phyloP scores from a whole-genome alignment of 2,797 vertebrate genomes.

The Spinibarbus caldwelli region DNA sequence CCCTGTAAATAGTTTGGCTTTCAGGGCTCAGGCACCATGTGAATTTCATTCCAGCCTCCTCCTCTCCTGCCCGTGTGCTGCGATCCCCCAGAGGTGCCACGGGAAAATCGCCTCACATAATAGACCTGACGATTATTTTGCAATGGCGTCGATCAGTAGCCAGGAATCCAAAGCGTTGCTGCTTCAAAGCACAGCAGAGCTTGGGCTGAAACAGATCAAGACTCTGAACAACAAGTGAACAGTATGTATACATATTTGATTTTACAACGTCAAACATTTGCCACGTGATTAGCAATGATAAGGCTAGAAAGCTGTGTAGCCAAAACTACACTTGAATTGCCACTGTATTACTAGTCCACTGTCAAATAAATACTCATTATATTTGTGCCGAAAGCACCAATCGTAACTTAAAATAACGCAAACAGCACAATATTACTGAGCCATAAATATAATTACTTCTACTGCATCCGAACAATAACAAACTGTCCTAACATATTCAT shows the following conservation, averaged over 20 bases:
- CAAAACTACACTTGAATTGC: neutral
- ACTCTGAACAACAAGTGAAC: constrained; percentile 6
- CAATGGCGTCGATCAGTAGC: constrained; percentile 75
- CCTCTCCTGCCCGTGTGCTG: constrained; percentile 60
- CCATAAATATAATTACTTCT: constrained; percentile 77
- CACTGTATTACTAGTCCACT: constrained; percentile 33
- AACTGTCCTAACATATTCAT: constrained; percentile 76
- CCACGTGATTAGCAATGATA: neutral
- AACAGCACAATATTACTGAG: constrained; percentile 55
- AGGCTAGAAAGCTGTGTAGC: neutral
- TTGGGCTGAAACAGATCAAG: constrained; percentile 25
- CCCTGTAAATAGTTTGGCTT: constrained; percentile 80
- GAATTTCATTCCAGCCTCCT: constrained; percentile 72
- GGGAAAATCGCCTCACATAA: constrained; percentile 74
- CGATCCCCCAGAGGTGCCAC: constrained; percentile 69
- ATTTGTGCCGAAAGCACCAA: constrained; percentile 61
- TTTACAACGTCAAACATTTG: neutral
- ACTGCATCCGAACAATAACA: constrained; percentile 67
- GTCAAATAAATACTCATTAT: constrained; percentile 67
- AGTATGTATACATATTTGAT: constrained; percentile 6
- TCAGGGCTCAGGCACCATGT: constrained; percentile 73
- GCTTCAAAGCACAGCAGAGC: constrained; percentile 63
- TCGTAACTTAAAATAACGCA: constrained; percentile 68
- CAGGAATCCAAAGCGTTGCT: constrained; percentile 62
- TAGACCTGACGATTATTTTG: constrained; percentile 76